Base-by-base conservation (phyloP, 2,797 vertebrate genomes). In the Chelon auratus region DNA sequence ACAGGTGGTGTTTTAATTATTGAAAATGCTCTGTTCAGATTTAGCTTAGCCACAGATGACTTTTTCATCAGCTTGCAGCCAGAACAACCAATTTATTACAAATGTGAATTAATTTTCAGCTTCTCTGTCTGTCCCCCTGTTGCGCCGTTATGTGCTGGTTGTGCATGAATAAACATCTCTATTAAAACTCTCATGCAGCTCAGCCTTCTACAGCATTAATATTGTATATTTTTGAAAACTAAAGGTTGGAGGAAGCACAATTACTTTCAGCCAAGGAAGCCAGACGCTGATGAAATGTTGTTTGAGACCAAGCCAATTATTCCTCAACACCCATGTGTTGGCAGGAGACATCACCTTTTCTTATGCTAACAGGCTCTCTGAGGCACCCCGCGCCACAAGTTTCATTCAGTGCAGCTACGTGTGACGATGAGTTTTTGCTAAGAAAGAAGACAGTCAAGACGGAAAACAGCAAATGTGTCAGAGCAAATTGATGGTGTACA, bases 1-100 rank as follows among this genome's bases (percentile, higher is more conserved):
- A 77, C 90, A 93, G 85, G 90, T 93, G 90, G 77, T 1, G 66
- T 73, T 90, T 93, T 89, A 92, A 93, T 93, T 84, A 91, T 88
- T 91, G 75, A 91, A 89, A 88, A 75, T 17, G 59, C 62, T 75
- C n/a, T 40, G 63, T 80, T 90, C 82, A 83, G 68, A 63, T 86
- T 85, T 56, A 76, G 75, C 80, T 88, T 87, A 82, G 68, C 72
- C 63, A 63, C 47, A 37, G 61, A 77, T 87, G 13, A 76, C 69
- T 88, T 88, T 83, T 87, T 80, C 65, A 86, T 89, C 61, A 79
- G 39, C 39, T 70, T 42, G 56, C 59, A 87, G 60, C 53, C 56
- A 72, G 72, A 83, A 63, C 11, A 26, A 26, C 39, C 11, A 62
- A 20, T 67, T 62, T 57, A 69, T 37, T 43, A 22, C 36, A 69